phyloP scores from a whole-genome alignment of 2,113 vertebrate genomes.

The Chionis minor region DNA sequence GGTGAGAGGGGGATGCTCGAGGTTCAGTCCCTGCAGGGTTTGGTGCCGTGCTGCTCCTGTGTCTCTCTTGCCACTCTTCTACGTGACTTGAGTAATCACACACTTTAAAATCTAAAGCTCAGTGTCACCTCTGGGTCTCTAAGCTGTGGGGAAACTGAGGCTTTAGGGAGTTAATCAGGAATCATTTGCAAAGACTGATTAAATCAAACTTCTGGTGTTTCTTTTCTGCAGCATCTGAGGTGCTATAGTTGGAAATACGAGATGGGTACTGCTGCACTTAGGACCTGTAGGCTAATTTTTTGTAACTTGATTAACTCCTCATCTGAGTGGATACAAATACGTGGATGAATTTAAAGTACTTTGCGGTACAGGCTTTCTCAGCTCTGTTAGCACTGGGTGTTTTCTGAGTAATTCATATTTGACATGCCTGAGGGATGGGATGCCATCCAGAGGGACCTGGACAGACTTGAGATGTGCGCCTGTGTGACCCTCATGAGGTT shows the following conservation, averaged over 20 bases:
- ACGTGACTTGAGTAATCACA: neutral
- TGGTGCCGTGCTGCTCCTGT: accelerated
- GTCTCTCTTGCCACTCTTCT: neutral
- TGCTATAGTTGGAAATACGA: neutral
- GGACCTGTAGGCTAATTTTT: neutral
- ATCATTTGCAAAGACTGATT: neutral
- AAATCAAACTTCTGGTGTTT: neutral
- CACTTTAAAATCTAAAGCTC: neutral
- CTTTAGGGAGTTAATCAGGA: neutral
- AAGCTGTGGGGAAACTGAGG: neutral
- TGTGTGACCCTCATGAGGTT: neutral
- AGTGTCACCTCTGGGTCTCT: neutral
- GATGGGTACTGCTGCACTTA: neutral
- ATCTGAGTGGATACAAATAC: neutral
- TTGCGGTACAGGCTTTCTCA: neutral
- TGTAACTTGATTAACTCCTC: neutral
- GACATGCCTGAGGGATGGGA: neutral
- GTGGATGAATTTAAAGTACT: neutral
- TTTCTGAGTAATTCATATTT: neutral
- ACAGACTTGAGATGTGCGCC: neutral
- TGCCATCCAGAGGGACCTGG: neutral
- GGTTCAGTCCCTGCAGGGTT: neutral
- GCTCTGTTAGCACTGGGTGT: neutral
- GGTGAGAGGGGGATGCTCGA: neutral
- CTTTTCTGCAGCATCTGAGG: neutral